A percentile compares a stretch with the other conserved stretches of the same genome.
phyloP scores from a whole-genome alignment of 2,113 vertebrate genomes.

The Marmota flaviventris region DNA sequence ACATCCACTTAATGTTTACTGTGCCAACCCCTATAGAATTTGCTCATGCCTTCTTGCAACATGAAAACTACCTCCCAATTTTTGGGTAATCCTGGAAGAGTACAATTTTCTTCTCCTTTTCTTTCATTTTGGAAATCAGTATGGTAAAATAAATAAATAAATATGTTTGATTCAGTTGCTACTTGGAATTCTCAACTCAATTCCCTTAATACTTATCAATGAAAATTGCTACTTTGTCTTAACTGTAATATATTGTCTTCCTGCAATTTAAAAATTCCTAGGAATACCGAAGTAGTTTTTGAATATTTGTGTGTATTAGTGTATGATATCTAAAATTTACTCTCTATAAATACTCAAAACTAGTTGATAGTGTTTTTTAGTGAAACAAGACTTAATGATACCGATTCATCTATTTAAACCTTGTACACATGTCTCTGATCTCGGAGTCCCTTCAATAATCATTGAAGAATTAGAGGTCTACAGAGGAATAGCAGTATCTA shows the following conservation, averaged over 20 bases:
- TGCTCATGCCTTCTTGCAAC: not conserved
- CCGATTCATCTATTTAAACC: not conserved
- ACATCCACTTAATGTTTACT: not conserved
- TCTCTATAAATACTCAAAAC: not conserved
- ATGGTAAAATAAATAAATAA: not conserved
- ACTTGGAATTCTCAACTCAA: not conserved
- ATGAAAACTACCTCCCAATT: not conserved
- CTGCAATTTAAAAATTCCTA: not conserved
- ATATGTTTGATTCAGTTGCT: not conserved
- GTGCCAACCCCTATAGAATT: slow-evolving; percentile 22
- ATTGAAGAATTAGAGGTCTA: not conserved
- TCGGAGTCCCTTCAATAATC: not conserved
- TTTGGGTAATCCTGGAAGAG: not conserved
- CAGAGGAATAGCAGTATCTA: not conserved
- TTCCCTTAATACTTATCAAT: not conserved
- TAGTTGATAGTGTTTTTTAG: not conserved
- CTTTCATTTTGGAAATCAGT: slow-evolving; percentile 57
- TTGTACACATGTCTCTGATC: not conserved
- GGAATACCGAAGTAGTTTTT: not conserved
- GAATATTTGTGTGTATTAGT: not conserved
- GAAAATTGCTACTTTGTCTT: slow-evolving; percentile 35
- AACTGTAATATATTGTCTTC: not conserved
- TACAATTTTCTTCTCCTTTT: slow-evolving; percentile 3
- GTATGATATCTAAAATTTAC: not conserved
- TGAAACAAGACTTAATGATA: not conserved